phyloP scores from a whole-genome alignment of 1,140 invertebrate species.

The Pemphigus obesinymphae region DNA sequence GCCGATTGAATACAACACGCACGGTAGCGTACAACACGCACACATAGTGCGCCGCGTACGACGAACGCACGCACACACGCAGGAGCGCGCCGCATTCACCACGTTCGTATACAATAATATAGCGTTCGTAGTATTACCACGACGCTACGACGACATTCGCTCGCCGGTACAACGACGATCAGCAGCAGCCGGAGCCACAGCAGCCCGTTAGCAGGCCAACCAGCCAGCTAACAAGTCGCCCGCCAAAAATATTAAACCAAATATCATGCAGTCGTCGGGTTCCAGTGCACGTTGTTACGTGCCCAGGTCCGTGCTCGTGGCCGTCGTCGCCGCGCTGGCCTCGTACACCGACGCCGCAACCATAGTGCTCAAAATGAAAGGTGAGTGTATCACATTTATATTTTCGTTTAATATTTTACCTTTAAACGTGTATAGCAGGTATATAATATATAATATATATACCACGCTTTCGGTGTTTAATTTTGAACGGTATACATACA shows the following conservation, averaged over 20 bases:
- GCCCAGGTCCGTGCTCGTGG: conserved; percentile 15
- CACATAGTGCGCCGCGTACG: neutral
- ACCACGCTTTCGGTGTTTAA: too few relatives aligned
- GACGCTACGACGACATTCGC: neutral
- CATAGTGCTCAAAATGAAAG: conserved; percentile 3
- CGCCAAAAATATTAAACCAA: neutral
- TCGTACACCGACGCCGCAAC: conserved; percentile 35
- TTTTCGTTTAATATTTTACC: too few relatives aligned
- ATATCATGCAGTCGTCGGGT: neutral
- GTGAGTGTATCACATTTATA: neutral
- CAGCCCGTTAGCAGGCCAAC: neutral
- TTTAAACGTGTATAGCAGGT: too few relatives aligned
- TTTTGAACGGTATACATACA: too few relatives aligned
- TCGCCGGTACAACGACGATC: conserved; percentile 11
- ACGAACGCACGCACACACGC: conserved; percentile 5
- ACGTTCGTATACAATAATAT: neutral
- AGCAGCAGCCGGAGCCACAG: neutral
- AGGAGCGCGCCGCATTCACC: neutral
- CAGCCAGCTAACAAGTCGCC: neutral
- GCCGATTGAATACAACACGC: neutral
- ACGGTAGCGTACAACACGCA: too few relatives aligned
- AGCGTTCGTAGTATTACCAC: neutral
- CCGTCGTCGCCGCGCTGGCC: conserved; percentile 10
- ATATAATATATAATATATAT: too few relatives aligned
- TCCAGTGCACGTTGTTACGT: neutral